Conservation (phyloP, 2,113 vertebrate genomes). For the Suricata suricatta region DNA sequence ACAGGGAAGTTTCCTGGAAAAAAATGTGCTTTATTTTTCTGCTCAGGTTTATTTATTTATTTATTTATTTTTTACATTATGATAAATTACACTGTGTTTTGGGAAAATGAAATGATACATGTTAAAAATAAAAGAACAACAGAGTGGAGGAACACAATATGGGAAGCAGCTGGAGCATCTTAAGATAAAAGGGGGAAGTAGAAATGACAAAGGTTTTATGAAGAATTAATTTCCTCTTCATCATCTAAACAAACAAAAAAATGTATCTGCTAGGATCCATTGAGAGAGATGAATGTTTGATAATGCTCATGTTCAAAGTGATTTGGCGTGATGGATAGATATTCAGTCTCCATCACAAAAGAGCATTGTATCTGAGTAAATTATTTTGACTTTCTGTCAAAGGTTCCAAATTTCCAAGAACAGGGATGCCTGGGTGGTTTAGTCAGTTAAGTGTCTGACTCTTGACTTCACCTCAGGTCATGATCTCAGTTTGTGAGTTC, state of each 20-base stretch:
- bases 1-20: background rate
- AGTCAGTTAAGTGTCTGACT: too few species aligned
- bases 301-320: background rate
- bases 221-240: slow-evolving; percentile 44
- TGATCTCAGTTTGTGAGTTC: too few species aligned
- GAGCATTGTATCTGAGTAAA: background rate
- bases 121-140: slow-evolving; percentile 45
- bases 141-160: background rate
- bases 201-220: slow-evolving; percentile 19
- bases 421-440: background rate
- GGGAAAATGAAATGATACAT: background rate
- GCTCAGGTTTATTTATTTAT: slow-evolving; percentile 5
- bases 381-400: background rate
- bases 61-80: background rate
- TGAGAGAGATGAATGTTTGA: background rate
- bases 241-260: slow-evolving; percentile 43
- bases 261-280: background rate
- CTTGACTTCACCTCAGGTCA: too few species aligned
- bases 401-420: background rate
- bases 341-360: background rate
- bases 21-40: slow-evolving; percentile 30
- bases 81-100: slow-evolving; percentile 47
- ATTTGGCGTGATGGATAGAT: background rate
- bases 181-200: slow-evolving; percentile 29
- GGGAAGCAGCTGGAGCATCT: slow-evolving; percentile 42